A percentile compares a stretch with the other conserved stretches of the same genome.
These are phyloP conservation scores for Erethizon dorsatum DNA, from an alignment of 2,797 vertebrate genomes.

Conservation along the genomic window DNA sequence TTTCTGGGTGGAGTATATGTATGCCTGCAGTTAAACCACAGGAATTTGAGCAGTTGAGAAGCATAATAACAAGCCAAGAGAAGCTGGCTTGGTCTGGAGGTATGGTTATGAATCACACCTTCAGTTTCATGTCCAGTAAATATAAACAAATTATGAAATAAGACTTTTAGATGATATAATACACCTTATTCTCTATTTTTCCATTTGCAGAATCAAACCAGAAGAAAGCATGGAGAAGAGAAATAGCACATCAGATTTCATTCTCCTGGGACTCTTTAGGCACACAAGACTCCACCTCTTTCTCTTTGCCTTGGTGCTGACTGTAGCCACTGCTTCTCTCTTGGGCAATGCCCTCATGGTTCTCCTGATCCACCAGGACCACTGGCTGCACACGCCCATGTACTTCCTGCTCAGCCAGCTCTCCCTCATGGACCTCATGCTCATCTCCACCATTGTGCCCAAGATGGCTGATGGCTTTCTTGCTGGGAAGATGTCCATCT, in stretches of 20 bases:
- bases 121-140: neutral
- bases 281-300: slow-evolving; percentile 9
- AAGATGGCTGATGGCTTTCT: slow-evolving; percentile 49
- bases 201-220: neutral
- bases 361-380: neutral
- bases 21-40: neutral
- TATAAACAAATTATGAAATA: neutral
- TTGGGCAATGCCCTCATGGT: neutral
- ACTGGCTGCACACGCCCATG: slow-evolving; percentile 4
- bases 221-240: neutral
- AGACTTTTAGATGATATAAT: neutral
- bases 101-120: neutral
- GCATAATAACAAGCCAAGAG: neutral
- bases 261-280: slow-evolving; percentile 60
- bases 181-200: neutral
- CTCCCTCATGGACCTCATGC: slow-evolving; percentile 8
- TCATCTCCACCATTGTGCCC: slow-evolving; percentile 38
- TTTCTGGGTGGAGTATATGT: neutral
- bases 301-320: slow-evolving; percentile 31
- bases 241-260: neutral
- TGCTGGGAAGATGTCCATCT: slow-evolving; percentile 24
- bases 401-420: neutral
- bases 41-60: neutral
- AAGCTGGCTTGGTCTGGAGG: neutral
- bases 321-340: neutral